Percentiles rank a stretch among this genome's conserved stretches.
phyloP scores from a whole-genome alignment of 2,888 invertebrate genomes.

The Drosophila antonietae region DNA sequence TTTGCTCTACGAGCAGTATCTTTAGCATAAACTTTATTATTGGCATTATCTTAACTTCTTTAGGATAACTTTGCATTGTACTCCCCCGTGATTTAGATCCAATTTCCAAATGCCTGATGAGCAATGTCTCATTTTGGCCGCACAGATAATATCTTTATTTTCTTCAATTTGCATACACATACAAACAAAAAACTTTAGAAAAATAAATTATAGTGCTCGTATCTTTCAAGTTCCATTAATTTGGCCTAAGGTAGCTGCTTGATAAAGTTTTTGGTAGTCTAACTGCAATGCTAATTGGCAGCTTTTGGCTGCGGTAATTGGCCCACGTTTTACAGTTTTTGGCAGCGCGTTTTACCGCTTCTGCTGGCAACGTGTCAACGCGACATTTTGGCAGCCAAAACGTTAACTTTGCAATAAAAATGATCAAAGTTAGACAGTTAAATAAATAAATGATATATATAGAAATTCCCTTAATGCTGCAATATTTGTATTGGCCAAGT shows the following conservation, averaged over 20 bases:
- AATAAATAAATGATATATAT: not conserved
- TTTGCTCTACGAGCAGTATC: not conserved
- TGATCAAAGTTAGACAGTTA: not conserved
- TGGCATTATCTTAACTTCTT: not conserved
- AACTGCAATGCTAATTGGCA: conserved; percentile 36
- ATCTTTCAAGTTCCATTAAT: conserved; percentile 8
- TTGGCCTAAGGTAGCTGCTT: conserved; percentile 27
- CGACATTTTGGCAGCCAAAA: conserved; percentile 38
- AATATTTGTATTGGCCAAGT: conserved; percentile 32
- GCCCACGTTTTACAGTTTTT: conserved; percentile 43
- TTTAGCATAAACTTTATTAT: not conserved
- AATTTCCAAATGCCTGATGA: not conserved
- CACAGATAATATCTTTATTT: not conserved
- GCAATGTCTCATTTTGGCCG: not conserved
- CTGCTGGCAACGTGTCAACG: conserved; percentile 47
- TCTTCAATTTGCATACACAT: not conserved
- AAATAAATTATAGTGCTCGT: conserved; percentile 14
- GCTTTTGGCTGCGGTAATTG: conserved; percentile 28
- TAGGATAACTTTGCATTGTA: not conserved
- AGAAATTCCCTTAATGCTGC: conserved; percentile 6
- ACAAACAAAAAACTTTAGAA: no score
- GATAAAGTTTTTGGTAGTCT: conserved; percentile 19
- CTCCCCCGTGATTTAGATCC: not conserved
- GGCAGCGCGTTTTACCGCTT: conserved; percentile 30
- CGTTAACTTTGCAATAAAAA: conserved; percentile 12